Percentiles rank a stretch among this genome's conserved stretches.
Evolutionary conservation across 1,140 invertebrate species (phyloP).

Genomic region (Megalonaias nervosa): DNA sequence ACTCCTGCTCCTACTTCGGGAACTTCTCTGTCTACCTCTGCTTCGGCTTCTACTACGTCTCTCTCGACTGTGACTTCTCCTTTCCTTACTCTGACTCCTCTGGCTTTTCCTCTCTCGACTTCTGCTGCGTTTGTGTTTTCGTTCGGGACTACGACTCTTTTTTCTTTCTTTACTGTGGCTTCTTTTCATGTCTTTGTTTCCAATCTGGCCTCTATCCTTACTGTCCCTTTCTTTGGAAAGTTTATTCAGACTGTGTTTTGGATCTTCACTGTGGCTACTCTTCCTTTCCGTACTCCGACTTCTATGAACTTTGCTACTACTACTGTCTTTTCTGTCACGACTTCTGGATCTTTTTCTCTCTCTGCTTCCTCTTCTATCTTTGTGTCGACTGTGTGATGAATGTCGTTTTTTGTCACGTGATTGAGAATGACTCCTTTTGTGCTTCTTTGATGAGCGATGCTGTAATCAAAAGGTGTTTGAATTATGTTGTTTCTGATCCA

Average conservation of each 20-base stretch:
- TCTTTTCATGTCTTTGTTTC: no score
- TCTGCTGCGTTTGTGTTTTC: no score
- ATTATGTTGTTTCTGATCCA: no score
- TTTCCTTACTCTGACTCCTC: conserved; percentile 9
- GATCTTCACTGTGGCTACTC: conserved; percentile 5
- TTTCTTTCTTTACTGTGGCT: no score
- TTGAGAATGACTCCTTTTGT: conserved; percentile 11
- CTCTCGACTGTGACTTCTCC: conserved; percentile 14
- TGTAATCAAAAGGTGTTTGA: no score
- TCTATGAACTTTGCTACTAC: neutral
- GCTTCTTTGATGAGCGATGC: neutral
- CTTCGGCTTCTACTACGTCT: conserved; percentile 14
- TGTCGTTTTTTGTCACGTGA: conserved; percentile 14
- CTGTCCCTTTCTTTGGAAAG: neutral
- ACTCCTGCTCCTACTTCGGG: conserved; percentile 34
- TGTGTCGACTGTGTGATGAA: neutral
- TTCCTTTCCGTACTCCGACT: conserved; percentile 4
- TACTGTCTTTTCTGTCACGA: conserved; percentile 17
- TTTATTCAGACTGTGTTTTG: conserved; percentile 1
- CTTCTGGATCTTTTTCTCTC: conserved; percentile 16
- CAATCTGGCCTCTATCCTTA: no score
- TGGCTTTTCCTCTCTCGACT: conserved; percentile 1
- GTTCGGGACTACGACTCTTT: neutral
- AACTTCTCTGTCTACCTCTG: conserved; percentile 21
- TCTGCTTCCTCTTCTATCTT: conserved; percentile 3